Evolutionary conservation across 2,888 invertebrate species (phyloP).

Genomic region (Hermaeophaga mercurialis): DNA sequence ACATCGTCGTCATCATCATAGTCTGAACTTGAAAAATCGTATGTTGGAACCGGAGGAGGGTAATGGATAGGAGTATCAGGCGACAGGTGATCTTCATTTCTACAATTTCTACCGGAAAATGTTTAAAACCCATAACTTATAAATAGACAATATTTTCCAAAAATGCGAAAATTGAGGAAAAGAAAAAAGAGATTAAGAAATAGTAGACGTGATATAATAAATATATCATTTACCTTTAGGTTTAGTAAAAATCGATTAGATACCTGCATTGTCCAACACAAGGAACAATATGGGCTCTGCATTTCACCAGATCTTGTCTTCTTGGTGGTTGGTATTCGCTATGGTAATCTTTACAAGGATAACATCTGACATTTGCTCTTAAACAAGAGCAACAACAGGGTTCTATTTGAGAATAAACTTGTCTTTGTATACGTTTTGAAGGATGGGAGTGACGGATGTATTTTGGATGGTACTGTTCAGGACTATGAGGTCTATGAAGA

Average conservation of each 20-base stretch:
- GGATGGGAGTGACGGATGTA: not conserved
- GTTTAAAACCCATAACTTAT: not conserved
- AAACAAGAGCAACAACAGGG: not conserved
- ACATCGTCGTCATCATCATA: slow-evolving; percentile 19
- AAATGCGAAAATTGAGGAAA: not conserved
- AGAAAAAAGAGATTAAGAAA: not conserved
- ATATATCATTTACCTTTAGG: too few species aligned
- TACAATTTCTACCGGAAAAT: slow-evolving; percentile 7
- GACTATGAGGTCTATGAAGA: too few species aligned
- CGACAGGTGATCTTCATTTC: not conserved
- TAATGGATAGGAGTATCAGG: not conserved
- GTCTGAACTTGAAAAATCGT: slow-evolving; percentile 18
- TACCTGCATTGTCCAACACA: slow-evolving; percentile 19
- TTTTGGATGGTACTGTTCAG: not conserved
- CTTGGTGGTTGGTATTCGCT: not conserved
- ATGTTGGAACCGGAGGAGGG: slow-evolving; percentile 9
- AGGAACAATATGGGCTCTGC: not conserved
- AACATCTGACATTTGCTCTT: not conserved
- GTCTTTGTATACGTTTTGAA: not conserved
- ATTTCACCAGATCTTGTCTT: not conserved
- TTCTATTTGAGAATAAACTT: not conserved
- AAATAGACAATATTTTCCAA: not conserved
- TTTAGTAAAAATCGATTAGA: too few species aligned
- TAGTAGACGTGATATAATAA: too few species aligned
- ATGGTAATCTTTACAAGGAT: not conserved